Conservation (phyloP, 2,797 vertebrate species). For the Sciaenops ocellatus region DNA sequence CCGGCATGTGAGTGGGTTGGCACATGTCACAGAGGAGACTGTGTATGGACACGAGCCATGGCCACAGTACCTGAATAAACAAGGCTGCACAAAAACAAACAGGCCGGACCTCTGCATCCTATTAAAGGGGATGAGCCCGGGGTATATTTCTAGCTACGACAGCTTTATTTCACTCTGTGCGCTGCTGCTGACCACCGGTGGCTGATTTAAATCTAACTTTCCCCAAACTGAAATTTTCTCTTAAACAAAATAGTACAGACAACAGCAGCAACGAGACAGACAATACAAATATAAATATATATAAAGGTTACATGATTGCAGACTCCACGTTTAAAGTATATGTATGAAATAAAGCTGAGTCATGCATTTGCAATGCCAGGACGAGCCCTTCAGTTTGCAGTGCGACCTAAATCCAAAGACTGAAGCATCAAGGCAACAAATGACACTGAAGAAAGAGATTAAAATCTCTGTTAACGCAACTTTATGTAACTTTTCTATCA, state of each 20-base stretch:
- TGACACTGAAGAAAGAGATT: neutral
- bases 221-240: neutral
- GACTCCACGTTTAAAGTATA: neutral
- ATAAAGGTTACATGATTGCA: neutral
- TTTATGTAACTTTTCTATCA: too few relatives aligned
- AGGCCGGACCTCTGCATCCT: slow-evolving; percentile 34
- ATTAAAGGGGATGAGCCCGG: slow-evolving; percentile 15
- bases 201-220: neutral
- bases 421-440: neutral
- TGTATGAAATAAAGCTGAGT: neutral
- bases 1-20: slow-evolving; percentile 69
- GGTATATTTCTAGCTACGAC: slow-evolving; percentile 7
- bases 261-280: neutral
- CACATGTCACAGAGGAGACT: slow-evolving; percentile 60
- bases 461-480: neutral
- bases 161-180: slow-evolving; percentile 33
- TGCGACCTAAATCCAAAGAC: neutral
- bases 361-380: neutral
- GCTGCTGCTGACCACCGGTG: slow-evolving; percentile 16
- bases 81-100: slow-evolving; percentile 53
- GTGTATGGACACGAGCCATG: slow-evolving; percentile 49
- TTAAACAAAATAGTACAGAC: neutral
- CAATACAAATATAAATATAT: neutral
- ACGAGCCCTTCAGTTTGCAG: neutral
- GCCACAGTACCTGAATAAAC: slow-evolving; percentile 64